These are phyloP conservation scores for Lutjanus argentimaculatus DNA, from an alignment of 2,797 vertebrate genomes.

Conservation along the genomic window DNA sequence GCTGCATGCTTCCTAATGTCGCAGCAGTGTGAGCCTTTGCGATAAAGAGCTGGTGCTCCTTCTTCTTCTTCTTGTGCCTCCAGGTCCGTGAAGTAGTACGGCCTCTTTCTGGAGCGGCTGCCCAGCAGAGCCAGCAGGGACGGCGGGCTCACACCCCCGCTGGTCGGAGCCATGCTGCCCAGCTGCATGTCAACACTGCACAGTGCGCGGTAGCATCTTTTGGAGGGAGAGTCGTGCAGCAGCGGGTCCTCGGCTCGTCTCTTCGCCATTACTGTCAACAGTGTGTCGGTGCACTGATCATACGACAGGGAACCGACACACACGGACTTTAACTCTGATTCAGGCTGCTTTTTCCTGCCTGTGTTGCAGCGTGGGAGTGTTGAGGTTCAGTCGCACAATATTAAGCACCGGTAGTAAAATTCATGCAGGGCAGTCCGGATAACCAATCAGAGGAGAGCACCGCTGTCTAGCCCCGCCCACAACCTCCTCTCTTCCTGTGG, in stretches of 20 bases:
- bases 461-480: conserved; percentile 31
- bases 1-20: conserved; percentile 6
- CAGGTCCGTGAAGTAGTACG: conserved; percentile 39
- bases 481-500: conserved; percentile 1
- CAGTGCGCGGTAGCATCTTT: conserved; percentile 50
- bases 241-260: conserved; percentile 73
- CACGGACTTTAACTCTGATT: rapidly evolving
- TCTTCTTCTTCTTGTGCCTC: conserved; percentile 1
- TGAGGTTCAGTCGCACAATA: neutral
- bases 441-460: conserved; percentile 60
- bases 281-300: no score
- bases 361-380: neutral
- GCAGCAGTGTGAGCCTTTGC: conserved; percentile 5
- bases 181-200: conserved; percentile 50
- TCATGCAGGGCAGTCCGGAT: rapidly evolving
- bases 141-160: conserved; percentile 51
- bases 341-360: no score
- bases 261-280: conserved; percentile 76
- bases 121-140: conserved; percentile 54
- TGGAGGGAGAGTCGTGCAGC: conserved; percentile 61
- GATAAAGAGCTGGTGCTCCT: neutral
- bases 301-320: neutral
- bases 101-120: conserved; percentile 79
- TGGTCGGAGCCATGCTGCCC: conserved; percentile 36
- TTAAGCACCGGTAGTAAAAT: conserved; percentile 40